phyloP scores from a whole-genome alignment of 2,113 vertebrate genomes.

The Myocastor coypus region DNA sequence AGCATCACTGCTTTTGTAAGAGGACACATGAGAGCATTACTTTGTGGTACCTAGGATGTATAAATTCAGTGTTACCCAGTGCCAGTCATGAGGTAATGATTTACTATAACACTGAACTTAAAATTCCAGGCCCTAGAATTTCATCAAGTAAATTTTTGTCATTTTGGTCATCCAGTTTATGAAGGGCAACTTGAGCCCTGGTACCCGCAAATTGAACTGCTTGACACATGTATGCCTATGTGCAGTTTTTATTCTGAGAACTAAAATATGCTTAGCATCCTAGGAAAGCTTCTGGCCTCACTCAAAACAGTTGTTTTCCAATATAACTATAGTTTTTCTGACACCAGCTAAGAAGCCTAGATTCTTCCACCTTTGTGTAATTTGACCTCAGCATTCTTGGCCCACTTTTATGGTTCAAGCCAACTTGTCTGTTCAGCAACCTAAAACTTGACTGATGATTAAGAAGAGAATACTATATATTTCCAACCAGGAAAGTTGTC shows the following conservation, averaged over 20 bases:
- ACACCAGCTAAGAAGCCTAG: not conserved
- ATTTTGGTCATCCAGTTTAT: not conserved
- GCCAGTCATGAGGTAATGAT: not conserved
- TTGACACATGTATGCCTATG: not conserved
- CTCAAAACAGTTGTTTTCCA: not conserved
- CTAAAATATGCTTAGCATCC: not conserved
- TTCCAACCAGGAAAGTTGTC: not conserved
- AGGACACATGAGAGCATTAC: not conserved
- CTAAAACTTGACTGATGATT: not conserved
- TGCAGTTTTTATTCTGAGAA: not conserved
- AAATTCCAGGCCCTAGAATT: not conserved
- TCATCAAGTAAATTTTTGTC: not conserved
- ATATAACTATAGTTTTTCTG: not conserved
- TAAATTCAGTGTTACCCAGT: not conserved
- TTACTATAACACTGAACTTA: not conserved
- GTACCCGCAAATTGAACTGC: too few relatives aligned
- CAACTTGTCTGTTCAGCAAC: not conserved
- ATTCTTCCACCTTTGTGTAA: not conserved
- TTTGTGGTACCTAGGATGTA: not conserved
- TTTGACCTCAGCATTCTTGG: not conserved
- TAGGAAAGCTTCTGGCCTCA: not conserved
- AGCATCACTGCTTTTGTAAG: not conserved
- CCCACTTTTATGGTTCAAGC: not conserved
- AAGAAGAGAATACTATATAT: not conserved
- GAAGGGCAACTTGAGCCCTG: too few relatives aligned